Evolutionary conservation across 2,888 invertebrate genomes (phyloP), one percentile per base, ranked within the genome.

Genomic region (Tetranychus piercei): DNA sequence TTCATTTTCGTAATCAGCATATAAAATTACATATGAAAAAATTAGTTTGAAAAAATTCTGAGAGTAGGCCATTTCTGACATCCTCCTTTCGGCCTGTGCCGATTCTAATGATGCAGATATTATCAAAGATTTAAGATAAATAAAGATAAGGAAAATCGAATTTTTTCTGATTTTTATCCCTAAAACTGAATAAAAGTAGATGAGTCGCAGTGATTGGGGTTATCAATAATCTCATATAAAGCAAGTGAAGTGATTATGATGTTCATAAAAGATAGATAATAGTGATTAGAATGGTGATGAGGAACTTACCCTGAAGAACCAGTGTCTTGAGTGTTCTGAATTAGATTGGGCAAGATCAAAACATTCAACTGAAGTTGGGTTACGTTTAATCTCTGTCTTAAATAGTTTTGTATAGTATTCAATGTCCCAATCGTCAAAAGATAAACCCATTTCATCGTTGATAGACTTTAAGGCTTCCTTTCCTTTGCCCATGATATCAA

Each of bases 311-410:
- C 92, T 92, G 83, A 97, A 97, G 84, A 97, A 97, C 97, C 97
- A 97, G 85, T 99, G 97, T 6, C 97, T 87, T 77, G 94, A 94
- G 83, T 99, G 97, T 82, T 99, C 97, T 82, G 95, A 85, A 82
- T 96, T 96, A 45, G 94, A 94, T 83, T 99, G 97, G 4, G 97
- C 97, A 79, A 97, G 87, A 85, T 97, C 97, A 84, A 97, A 96
- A 80, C 95, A 89, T 82, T 99, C 97, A 0, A 97, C 95, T 81
- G 92, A 94, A 0, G 96, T 96, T 23, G 97, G 97, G 84, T 97
- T 92, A 74, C 95, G 86, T 80, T 90, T 88, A 34, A 94, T 83
- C 79, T 90, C 88, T 77, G 90, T 87, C 76, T 87, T 86, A 84
- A 96, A 96, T 76, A 96, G 83, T 80, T 91, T 86, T 77, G 90